Evolutionary conservation across 2,888 invertebrate species (phyloP).

Genomic region (Drepana falcataria): DNA sequence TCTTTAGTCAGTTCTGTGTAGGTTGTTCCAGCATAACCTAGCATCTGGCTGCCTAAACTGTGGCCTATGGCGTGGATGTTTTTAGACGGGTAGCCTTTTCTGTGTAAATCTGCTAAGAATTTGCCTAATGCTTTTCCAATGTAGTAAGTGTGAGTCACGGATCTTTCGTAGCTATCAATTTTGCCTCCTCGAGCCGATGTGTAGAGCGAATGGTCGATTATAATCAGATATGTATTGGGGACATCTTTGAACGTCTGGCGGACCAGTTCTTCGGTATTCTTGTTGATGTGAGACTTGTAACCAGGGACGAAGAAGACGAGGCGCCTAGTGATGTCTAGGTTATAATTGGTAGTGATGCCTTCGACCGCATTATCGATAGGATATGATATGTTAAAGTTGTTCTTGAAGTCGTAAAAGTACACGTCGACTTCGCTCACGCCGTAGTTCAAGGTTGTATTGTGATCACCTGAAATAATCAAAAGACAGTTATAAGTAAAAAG

Average conservation of each 20-base stretch:
- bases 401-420: conserved; percentile 66
- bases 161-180: conserved; percentile 58
- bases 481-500: too few species aligned
- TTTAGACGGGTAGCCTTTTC: conserved; percentile 47
- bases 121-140: conserved; percentile 53
- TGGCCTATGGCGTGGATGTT: conserved; percentile 65
- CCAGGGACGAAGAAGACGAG: conserved; percentile 66
- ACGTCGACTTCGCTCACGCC: conserved; percentile 52
- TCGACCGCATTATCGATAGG: conserved; percentile 47
- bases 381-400: conserved; percentile 52
- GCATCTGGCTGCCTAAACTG: conserved; percentile 63
- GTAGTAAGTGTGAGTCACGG: conserved; percentile 52
- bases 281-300: conserved; percentile 61
- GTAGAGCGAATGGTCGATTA: conserved; percentile 63
- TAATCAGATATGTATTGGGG: conserved; percentile 56
- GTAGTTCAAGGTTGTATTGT: conserved; percentile 44
- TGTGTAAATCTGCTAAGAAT: conserved; percentile 44
- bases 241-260: conserved; percentile 55
- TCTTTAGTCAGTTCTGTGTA: conserved; percentile 50
- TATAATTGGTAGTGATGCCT: conserved; percentile 45
- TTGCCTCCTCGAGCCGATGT: conserved; percentile 52
- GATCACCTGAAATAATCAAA: conserved; percentile 50
- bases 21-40: conserved; percentile 45
- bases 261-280: conserved; percentile 53
- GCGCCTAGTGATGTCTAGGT: conserved; percentile 51